Evolutionary conservation across 2,888 invertebrate species (phyloP).

Genomic region (Eristalis tenax): DNA sequence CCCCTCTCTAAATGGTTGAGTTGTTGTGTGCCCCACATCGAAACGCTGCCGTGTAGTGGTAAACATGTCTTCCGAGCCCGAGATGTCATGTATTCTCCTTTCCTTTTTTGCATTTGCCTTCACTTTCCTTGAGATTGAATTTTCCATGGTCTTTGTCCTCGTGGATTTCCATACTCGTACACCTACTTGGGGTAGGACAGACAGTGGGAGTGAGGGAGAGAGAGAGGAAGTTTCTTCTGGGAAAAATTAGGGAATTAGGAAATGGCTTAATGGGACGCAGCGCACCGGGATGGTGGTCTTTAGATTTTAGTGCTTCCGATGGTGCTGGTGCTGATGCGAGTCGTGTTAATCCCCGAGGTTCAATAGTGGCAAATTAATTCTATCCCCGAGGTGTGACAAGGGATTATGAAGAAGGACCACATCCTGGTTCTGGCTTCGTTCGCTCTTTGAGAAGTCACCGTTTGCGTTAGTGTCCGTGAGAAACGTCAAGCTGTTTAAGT

Average conservation of each 20-base stretch:
- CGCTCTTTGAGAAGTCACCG: not conserved
- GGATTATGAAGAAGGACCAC: not conserved
- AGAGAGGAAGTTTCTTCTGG: conserved; percentile 8
- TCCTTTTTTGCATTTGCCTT: conserved; percentile 6
- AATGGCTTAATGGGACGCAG: conserved; percentile 41
- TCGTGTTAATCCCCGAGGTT: conserved; percentile 31
- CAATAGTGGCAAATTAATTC: conserved; percentile 44
- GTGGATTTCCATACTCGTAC: conserved; percentile 16
- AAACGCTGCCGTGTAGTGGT: not conserved
- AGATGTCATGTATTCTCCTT: conserved; percentile 20
- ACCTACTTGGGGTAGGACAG: not conserved
- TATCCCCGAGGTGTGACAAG: conserved; percentile 2
- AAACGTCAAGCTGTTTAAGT: conserved; percentile 25
- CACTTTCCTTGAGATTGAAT: conserved; percentile 44
- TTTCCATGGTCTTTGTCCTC: conserved; percentile 9
- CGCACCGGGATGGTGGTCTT: not conserved
- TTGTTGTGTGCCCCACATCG: conserved; percentile 4
- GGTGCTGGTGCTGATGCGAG: conserved; percentile 1
- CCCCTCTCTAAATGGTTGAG: not conserved
- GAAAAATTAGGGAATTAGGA: conserved; percentile 35
- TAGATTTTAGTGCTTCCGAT: conserved; percentile 38
- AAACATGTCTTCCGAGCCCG: conserved; percentile 35
- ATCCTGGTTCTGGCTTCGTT: too few relatives aligned
- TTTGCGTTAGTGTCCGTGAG: conserved; percentile 10
- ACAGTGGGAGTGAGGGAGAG: not conserved